Base-by-base conservation (phyloP, 2,113 vertebrate genomes). In the Pardalotus punctatus region DNA sequence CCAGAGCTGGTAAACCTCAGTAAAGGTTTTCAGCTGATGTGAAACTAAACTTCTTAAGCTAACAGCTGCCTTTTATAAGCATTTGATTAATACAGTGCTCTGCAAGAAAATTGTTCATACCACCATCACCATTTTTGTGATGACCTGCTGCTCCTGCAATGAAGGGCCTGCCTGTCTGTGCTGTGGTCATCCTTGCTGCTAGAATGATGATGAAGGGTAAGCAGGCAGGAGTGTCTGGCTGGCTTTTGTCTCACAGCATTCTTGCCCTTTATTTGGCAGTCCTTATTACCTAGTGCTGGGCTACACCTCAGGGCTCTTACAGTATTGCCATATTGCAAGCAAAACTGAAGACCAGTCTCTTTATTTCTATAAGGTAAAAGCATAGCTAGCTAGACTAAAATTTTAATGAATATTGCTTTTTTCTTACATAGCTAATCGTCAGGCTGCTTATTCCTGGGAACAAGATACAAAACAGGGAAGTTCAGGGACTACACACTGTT, bases 231-330 rank as follows among this genome's bases (percentile, higher is more conserved):
- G 23, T 42, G 12, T 35, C 31, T 58, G 54, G 1, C 14, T 43
- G 28, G 5, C 27, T 58, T 1, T 50, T 74, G 5, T 71, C n/a
- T 93, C 1, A 0, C 38, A 23, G 2, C 54, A 38, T 76, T 73
- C 38, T 51, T 84, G 22, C 35, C n/a, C 12, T 72, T 80, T 50
- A 27, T 81, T 90, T 93, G 45, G 12, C 58, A 14, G 14, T 14
- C n/a, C 8, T 29, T 58, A 31, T 13, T 50, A 62, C 50, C 33
- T 62, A n/a, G 13, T 28, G 25, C 14, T 56, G 54, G 12, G 25
- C 62, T 76, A 18, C 27, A 40, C 11, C 54, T 56, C 24, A 22
- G 11, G 64, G 40, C 19, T 83, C 10, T 45, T 77, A 14, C 3
- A 65, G n/a, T n/a, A 14, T 19, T 71, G 31, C 13, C 4, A 2